Conservation (phyloP, 2,888 invertebrate genomes). For the Lithophane ornitopus region DNA sequence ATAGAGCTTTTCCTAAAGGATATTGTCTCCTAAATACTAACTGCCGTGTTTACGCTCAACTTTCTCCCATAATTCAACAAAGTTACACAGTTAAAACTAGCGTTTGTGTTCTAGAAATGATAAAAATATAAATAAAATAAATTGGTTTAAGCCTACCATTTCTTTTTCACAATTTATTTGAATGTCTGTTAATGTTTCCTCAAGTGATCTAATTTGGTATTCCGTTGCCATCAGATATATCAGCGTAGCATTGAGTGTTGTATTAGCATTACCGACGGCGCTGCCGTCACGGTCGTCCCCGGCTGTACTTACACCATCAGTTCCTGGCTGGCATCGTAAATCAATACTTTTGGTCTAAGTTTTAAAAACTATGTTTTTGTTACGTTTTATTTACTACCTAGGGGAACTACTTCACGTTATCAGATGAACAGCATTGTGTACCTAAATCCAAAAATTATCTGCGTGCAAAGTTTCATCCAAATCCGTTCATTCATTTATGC, state of each 20-base stretch:
- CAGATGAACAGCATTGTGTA: background rate
- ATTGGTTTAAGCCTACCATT: slow-evolving; percentile 14
- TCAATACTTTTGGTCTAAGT: slow-evolving; percentile 15
- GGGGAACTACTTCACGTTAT: background rate
- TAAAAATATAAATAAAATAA: too few relatives aligned
- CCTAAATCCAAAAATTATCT: background rate
- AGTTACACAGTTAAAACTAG: background rate
- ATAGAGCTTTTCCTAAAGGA: slow-evolving; percentile 1
- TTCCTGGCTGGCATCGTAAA: slow-evolving; percentile 60
- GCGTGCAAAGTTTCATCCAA: background rate
- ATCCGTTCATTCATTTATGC: background rate
- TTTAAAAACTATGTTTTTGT: background rate
- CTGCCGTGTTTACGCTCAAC: slow-evolving; percentile 31
- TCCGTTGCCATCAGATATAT: slow-evolving; percentile 67
- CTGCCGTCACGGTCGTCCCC: slow-evolving; percentile 67
- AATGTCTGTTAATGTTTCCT: slow-evolving; percentile 55
- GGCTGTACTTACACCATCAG: slow-evolving; percentile 36
- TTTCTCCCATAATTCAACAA: slow-evolving; percentile 22
- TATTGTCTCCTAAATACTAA: slow-evolving; percentile 10
- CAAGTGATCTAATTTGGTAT: slow-evolving; percentile 68
- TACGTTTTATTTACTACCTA: background rate
- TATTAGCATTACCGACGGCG: slow-evolving; percentile 73
- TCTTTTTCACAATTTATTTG: slow-evolving; percentile 41
- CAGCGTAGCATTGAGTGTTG: slow-evolving; percentile 72
- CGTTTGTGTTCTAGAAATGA: slow-evolving; percentile 26